These are phyloP conservation scores for Sesia apiformis DNA, from an alignment of 2,888 invertebrate species.

Conservation along the genomic window DNA sequence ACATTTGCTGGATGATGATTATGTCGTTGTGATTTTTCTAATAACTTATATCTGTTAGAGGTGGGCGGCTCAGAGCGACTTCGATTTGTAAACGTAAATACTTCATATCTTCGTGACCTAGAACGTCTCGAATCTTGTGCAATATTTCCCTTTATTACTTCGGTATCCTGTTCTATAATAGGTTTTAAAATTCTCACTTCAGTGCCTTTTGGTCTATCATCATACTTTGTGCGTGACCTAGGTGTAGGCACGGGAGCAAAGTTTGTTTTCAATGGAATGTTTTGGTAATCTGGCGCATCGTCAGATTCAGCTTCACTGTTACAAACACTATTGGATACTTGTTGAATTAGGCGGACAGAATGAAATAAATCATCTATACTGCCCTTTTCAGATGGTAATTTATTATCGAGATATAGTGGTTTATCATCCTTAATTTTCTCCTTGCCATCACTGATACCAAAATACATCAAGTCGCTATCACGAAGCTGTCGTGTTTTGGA, in stretches of 20 bases:
- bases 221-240: conserved; percentile 41
- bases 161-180: conserved; percentile 36
- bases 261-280: conserved; percentile 38
- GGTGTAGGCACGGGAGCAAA: conserved; percentile 49
- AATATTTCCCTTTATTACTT: neutral
- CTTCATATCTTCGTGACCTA: conserved; percentile 31
- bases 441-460: conserved; percentile 45
- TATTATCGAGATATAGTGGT: conserved; percentile 11
- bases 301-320: conserved; percentile 63
- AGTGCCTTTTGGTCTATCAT: conserved; percentile 26
- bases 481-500: conserved; percentile 65
- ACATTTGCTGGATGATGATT: conserved; percentile 6
- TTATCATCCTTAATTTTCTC: conserved; percentile 6
- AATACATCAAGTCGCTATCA: conserved; percentile 76
- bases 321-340: conserved; percentile 53
- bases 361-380: conserved; percentile 45
- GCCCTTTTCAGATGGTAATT: conserved; percentile 16
- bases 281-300: conserved; percentile 55
- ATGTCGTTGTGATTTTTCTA: conserved; percentile 15
- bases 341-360: conserved; percentile 55
- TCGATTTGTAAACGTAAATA: conserved; percentile 21
- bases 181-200: conserved; percentile 35
- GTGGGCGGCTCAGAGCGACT: conserved; percentile 57
- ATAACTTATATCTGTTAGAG: conserved; percentile 19
- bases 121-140: conserved; percentile 26